Conservation (phyloP, 2,888 invertebrate species). For the Dolichopus griseipennis region DNA sequence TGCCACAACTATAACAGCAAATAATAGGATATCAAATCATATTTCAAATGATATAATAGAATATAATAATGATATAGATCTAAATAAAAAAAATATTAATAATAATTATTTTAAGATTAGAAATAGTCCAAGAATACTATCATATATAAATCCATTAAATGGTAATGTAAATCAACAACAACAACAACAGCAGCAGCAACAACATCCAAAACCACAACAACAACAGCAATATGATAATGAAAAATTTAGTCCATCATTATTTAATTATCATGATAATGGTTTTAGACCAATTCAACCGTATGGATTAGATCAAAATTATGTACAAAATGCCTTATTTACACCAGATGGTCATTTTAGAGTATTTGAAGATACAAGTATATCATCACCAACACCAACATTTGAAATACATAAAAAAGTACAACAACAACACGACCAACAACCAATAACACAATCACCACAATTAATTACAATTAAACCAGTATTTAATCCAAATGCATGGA, state of each 20-base stretch:
- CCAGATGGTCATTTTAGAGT: conserved; percentile 6
- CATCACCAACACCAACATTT: conserved; percentile 14
- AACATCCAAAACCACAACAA: neutral
- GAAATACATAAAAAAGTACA: conserved; percentile 4
- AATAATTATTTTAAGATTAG: neutral
- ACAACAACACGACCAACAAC: conserved; percentile 8
- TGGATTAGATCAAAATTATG: neutral
- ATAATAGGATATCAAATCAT: neutral
- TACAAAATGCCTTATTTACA: neutral
- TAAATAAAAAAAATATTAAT: neutral
- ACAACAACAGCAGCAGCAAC: too few species aligned
- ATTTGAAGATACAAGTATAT: conserved; percentile 11
- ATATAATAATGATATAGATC: neutral
- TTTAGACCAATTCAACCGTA: neutral
- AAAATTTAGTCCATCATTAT: neutral
- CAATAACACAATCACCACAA: neutral
- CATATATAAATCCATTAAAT: neutral
- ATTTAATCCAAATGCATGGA: neutral
- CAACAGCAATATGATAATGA: neutral
- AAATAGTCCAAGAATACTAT: neutral
- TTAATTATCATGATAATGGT: neutral
- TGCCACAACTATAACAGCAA: neutral
- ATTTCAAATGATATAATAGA: neutral
- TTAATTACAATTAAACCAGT: conserved; percentile 8
- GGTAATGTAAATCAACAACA: neutral